A percentile compares a stretch with the other conserved stretches of the same genome.
These are phyloP conservation scores for Brenthis ino DNA, from an alignment of 2,888 invertebrate genomes.

Conservation along the genomic window DNA sequence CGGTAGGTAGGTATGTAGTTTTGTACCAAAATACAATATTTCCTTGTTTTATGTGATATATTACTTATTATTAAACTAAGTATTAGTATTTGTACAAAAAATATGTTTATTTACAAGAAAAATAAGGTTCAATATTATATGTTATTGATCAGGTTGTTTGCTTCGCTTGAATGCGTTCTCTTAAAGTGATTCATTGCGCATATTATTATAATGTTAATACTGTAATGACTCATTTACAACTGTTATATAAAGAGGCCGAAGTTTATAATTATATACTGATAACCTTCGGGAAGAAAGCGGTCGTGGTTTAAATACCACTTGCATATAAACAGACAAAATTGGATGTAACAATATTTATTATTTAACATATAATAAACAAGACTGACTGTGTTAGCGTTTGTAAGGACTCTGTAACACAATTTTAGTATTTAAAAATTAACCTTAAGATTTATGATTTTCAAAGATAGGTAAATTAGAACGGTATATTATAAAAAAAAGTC, in stretches of 20 bases:
- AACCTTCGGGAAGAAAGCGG: not conserved
- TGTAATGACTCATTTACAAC: conserved; percentile 35
- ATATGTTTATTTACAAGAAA: not conserved
- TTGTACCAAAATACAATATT: conserved; percentile 11
- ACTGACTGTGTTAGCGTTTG: too few species aligned
- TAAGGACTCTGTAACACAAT: too few species aligned
- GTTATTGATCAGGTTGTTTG: conserved; percentile 10
- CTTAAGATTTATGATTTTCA: too few species aligned
- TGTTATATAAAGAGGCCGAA: conserved; percentile 20
- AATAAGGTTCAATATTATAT: conserved; percentile 18
- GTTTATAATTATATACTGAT: not conserved
- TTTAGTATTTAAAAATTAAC: too few species aligned
- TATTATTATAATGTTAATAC: conserved; percentile 27
- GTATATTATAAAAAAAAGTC: too few species aligned
- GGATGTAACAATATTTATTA: too few species aligned
- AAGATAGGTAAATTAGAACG: too few species aligned
- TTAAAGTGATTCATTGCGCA: conserved; percentile 30
- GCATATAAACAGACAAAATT: not conserved
- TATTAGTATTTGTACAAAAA: conserved; percentile 6
- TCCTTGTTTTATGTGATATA: conserved; percentile 11
- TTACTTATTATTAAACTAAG: not conserved
- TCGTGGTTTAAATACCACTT: not conserved
- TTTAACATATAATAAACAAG: too few species aligned
- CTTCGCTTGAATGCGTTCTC: conserved; percentile 26
- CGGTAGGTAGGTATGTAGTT: conserved; percentile 9